Percentiles rank a stretch among this genome's conserved stretches.
Evolutionary conservation across 2,113 vertebrate species (phyloP).

Genomic region (Fregata magnificens): DNA sequence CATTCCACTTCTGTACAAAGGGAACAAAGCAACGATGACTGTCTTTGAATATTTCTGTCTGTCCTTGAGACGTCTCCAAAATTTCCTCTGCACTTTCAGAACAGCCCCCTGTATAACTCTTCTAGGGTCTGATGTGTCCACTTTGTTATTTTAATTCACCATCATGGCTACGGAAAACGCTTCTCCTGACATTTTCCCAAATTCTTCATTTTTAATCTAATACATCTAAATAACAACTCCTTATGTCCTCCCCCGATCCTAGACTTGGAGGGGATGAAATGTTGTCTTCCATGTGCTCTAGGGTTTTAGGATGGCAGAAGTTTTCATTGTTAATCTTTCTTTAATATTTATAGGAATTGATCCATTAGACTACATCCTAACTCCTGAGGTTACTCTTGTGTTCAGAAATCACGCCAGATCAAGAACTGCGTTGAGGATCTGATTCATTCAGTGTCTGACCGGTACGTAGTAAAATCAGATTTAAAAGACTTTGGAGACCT

Average conservation of each 20-base stretch:
- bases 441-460: background rate
- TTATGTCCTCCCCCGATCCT: background rate
- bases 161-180: background rate
- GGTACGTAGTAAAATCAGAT: background rate
- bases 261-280: background rate
- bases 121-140: background rate
- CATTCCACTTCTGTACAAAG: background rate
- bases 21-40: background rate
- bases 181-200: background rate
- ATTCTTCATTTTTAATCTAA: background rate
- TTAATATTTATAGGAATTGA: slow-evolving; percentile 31
- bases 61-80: background rate
- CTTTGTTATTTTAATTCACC: background rate
- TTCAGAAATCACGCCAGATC: background rate
- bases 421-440: background rate
- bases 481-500: background rate
- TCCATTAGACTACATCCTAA: background rate
- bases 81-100: background rate
- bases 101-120: background rate
- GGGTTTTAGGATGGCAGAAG: background rate
- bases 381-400: background rate
- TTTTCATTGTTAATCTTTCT: slow-evolving; percentile 1
- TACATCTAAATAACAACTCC: background rate
- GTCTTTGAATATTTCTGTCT: background rate
- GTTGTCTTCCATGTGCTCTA: background rate